phyloP scores from a whole-genome alignment of 2,113 vertebrate genomes.

The Nannospalax galili region DNA sequence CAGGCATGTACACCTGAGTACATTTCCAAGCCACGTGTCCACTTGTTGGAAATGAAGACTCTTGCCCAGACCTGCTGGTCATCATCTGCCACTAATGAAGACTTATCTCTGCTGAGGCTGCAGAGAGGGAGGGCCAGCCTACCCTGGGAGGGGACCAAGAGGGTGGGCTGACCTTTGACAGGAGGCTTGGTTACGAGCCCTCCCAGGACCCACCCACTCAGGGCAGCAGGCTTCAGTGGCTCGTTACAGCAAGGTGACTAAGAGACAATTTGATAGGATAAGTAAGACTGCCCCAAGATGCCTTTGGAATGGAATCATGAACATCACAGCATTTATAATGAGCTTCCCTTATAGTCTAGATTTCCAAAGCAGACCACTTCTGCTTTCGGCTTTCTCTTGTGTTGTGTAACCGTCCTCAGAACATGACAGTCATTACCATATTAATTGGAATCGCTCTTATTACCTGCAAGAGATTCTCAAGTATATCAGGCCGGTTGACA shows the following conservation, averaged over 20 bases:
- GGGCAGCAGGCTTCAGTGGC: background rate
- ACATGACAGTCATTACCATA: background rate
- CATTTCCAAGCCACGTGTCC: background rate
- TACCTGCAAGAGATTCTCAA: background rate
- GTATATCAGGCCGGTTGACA: background rate
- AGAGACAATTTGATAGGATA: background rate
- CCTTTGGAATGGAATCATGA: background rate
- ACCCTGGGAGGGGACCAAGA: no score
- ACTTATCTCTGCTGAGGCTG: background rate
- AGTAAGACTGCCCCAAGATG: background rate
- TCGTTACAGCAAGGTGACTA: background rate
- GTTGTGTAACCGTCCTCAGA: no score
- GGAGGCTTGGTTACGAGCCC: background rate
- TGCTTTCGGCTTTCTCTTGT: background rate
- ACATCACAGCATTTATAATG: background rate
- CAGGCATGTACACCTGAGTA: background rate
- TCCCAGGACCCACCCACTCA: rapidly evolving
- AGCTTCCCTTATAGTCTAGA: background rate
- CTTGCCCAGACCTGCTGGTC: background rate
- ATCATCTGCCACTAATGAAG: rapidly evolving
- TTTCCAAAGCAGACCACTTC: background rate
- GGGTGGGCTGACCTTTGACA: background rate
- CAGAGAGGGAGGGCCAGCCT: rapidly evolving
- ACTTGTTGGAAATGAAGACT: background rate
- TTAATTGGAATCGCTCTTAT: background rate